These are phyloP conservation scores for Pluvianellus socialis DNA, from an alignment of 2,113 vertebrate species.

Conservation along the genomic window DNA sequence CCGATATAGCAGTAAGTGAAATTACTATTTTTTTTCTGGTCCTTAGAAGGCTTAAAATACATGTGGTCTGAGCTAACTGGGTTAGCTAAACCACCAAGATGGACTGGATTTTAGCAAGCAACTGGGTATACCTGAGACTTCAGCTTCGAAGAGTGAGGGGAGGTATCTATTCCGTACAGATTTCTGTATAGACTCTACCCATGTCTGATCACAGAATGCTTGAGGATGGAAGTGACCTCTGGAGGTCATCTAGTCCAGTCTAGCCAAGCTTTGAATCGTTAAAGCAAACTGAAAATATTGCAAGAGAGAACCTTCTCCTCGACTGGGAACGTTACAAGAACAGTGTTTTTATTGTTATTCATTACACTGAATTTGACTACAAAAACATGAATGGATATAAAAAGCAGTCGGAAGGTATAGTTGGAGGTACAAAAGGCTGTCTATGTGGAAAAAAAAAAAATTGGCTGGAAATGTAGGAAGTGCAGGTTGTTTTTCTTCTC, in stretches of 20 bases:
- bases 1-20: slow-evolving; percentile 87
- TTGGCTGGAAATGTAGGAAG: background rate
- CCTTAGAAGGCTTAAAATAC: background rate
- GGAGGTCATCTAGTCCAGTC: background rate
- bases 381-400: background rate
- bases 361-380: background rate
- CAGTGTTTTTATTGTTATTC: background rate
- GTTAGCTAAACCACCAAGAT: background rate
- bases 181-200: background rate
- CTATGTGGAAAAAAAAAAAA: background rate
- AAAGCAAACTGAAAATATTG: background rate
- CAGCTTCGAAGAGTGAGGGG: background rate
- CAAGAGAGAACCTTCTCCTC: background rate
- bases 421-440: background rate
- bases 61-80: background rate
- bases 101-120: background rate
- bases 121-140: background rate
- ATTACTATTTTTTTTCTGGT: background rate
- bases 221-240: background rate
- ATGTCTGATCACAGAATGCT: background rate
- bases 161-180: fast-evolving
- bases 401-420: background rate
- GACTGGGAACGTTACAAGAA: background rate
- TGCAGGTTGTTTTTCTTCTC: background rate
- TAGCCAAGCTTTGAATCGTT: background rate